A percentile compares a stretch with the other conserved stretches of the same genome.
These are phyloP conservation scores for Oncorhynchus clarkii DNA, from an alignment of 2,113 vertebrate species.

Conservation along the genomic window DNA sequence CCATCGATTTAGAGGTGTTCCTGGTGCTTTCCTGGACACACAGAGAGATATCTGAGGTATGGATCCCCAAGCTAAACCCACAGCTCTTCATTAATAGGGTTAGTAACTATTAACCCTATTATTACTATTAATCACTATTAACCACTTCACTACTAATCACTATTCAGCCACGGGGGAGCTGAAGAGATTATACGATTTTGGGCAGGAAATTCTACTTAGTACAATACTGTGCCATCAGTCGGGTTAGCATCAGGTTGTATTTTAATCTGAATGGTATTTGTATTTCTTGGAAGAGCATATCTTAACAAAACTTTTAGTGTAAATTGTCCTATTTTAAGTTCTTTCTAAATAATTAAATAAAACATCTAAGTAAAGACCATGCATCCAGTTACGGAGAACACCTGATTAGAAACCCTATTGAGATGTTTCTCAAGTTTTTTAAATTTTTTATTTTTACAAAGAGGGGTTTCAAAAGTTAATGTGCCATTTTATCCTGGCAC, in stretches of 20 bases:
- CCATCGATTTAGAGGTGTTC: conserved; percentile 60
- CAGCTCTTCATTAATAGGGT: neutral
- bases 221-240: neutral
- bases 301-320: neutral
- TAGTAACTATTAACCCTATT: too few relatives aligned
- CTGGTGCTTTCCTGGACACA: conserved; percentile 64
- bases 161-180: neutral
- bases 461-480: conserved; percentile 28
- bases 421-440: conserved; percentile 18
- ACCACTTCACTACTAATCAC: neutral
- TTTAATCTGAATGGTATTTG: neutral
- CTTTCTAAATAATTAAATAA: neutral
- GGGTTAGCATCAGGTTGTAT: neutral
- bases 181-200: neutral
- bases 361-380: neutral
- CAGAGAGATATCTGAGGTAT: conserved; percentile 69
- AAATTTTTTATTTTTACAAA: neutral
- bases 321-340: neutral
- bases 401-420: conserved; percentile 2
- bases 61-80: conserved; percentile 35
- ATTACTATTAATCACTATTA: too few relatives aligned
- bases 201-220: neutral
- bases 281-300: neutral
- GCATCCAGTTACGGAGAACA: neutral
- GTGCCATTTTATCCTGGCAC: conserved; percentile 42